Evolutionary conservation across 1,140 invertebrate species (phyloP).

Genomic region (Drosophila littoralis): DNA sequence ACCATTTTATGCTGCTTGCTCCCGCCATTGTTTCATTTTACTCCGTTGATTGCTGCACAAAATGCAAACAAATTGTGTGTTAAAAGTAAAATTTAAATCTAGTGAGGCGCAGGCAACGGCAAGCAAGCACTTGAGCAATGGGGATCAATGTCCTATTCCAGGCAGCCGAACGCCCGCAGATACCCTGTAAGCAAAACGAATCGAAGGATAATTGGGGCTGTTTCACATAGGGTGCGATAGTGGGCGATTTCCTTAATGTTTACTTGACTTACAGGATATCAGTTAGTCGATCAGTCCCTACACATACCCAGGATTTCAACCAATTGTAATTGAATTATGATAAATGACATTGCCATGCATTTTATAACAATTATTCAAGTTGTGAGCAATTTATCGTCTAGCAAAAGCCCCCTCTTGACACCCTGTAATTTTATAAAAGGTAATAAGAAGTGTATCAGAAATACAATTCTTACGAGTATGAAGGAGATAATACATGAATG

Average conservation of each 20-base stretch:
- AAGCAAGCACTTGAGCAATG: not conserved
- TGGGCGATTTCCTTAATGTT: not conserved
- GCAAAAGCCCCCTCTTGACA: no score
- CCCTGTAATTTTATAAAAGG: no score
- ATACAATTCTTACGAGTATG: no score
- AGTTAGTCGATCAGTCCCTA: not conserved
- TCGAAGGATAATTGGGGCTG: not conserved
- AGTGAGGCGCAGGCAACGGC: conserved; percentile 5
- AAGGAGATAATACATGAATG: no score
- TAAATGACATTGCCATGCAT: no score
- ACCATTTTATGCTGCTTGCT: not conserved
- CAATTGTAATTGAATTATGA: no score
- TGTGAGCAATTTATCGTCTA: no score
- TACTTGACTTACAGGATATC: not conserved
- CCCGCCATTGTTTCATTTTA: conserved; percentile 11
- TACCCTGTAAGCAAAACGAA: conserved; percentile 13
- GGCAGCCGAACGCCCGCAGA: not conserved
- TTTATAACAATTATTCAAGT: no score
- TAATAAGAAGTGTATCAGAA: no score
- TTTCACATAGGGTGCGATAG: no score
- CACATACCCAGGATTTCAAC: not conserved
- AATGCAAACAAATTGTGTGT: conserved; percentile 51
- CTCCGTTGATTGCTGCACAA: conserved; percentile 38
- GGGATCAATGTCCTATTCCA: conserved; percentile 22
- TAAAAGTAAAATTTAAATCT: conserved; percentile 43